These are phyloP conservation scores for Pogona vitticeps DNA, from an alignment of 2,113 vertebrate species.

Conservation along the genomic window DNA sequence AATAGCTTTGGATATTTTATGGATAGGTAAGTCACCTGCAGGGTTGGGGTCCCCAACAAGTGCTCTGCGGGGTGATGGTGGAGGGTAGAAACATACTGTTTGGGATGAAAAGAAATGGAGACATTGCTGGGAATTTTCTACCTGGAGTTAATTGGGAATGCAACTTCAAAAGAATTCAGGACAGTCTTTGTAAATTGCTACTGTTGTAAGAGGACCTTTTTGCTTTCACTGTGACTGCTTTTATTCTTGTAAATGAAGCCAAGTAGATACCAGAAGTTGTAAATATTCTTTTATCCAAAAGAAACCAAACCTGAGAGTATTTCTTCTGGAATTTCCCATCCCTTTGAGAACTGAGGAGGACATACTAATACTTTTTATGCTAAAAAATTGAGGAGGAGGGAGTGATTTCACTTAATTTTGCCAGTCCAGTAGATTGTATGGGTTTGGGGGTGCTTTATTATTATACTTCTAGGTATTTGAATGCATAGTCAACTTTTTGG, in stretches of 20 bases:
- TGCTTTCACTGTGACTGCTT: too few relatives aligned
- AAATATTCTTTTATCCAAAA: not conserved
- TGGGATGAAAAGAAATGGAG: not conserved
- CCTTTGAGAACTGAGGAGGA: not conserved
- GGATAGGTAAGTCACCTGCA: not conserved
- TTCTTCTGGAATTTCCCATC: not conserved
- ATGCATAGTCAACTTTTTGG: not conserved
- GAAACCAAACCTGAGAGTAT: not conserved
- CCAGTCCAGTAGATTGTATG: not conserved
- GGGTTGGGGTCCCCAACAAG: not conserved
- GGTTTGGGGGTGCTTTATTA: not conserved
- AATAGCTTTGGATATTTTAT: not conserved
- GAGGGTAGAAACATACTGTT: not conserved
- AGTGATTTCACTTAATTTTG: not conserved
- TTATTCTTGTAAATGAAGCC: not conserved
- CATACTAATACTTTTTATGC: not conserved
- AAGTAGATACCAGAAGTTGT: not conserved
- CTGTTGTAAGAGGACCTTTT: not conserved
- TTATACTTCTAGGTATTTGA: not conserved
- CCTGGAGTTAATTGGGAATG: not conserved
- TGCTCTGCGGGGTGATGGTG: not conserved
- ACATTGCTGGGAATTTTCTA: not conserved
- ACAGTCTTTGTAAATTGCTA: not conserved
- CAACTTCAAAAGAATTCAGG: not conserved
- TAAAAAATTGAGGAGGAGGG: not conserved